Evolutionary conservation across 2,113 vertebrate genomes (phyloP).

Genomic region (Rhizomys pruinosus): DNA sequence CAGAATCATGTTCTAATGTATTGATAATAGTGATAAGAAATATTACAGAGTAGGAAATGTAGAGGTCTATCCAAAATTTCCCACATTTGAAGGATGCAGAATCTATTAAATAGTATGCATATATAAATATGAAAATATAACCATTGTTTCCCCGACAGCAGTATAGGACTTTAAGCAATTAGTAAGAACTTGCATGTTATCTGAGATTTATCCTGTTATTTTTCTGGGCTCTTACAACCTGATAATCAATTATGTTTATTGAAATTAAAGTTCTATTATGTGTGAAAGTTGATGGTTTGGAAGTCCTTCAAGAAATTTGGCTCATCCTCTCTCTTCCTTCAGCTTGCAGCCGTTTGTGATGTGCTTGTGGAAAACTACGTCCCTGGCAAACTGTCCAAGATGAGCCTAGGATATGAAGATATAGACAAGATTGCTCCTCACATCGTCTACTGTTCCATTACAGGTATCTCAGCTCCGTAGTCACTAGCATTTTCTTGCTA

Average conservation of each 20-base stretch:
- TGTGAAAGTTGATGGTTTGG: constrained; percentile 25
- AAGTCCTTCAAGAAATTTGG: constrained; percentile 68
- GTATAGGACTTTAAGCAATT: neutral
- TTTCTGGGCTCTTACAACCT: neutral
- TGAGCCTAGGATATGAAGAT: constrained; percentile 93
- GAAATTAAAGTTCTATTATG: constrained; percentile 53
- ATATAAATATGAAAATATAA: neutral
- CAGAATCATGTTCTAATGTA: neutral
- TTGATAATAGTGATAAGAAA: neutral
- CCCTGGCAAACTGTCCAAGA: constrained; percentile 91
- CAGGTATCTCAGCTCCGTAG: constrained; percentile 87
- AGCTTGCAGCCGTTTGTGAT: constrained; percentile 94
- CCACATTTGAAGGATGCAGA: neutral
- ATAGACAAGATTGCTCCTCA: constrained; percentile 89
- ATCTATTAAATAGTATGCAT: neutral
- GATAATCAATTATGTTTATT: constrained; percentile 55
- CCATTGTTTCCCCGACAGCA: constrained; percentile 22
- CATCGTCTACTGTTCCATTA: constrained; percentile 95
- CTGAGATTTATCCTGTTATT: constrained; percentile 6
- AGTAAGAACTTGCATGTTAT: neutral
- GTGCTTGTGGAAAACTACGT: constrained; percentile 96
- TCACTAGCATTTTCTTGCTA: constrained; percentile 44
- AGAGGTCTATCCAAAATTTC: too few species aligned
- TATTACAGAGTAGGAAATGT: too few species aligned
- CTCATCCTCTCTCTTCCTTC: constrained; percentile 74